Evolutionary conservation across 2,888 invertebrate species (phyloP).

Genomic region (Dryocosmus kuriphilus): DNA sequence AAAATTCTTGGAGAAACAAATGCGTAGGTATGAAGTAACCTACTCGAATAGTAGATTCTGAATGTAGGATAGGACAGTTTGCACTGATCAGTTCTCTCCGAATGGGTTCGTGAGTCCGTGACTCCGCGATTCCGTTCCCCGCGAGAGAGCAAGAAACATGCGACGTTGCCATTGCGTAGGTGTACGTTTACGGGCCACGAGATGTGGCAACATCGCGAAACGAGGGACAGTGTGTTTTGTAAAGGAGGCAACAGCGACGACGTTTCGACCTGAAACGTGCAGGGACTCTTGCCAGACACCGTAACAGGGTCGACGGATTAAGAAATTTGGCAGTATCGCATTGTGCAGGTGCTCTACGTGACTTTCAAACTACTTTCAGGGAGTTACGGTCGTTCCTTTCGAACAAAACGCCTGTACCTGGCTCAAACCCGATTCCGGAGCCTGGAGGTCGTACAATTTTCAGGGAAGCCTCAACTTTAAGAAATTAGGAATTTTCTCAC

Average conservation of each 20-base stretch:
- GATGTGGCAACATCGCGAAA: conserved; percentile 30
- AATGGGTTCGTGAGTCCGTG: background rate
- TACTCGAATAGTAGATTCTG: conserved; percentile 24
- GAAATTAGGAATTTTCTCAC: no score
- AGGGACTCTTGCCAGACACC: conserved; percentile 43
- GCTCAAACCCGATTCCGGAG: background rate
- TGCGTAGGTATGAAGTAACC: conserved; percentile 29
- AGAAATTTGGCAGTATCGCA: conserved; percentile 51
- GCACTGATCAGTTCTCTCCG: background rate
- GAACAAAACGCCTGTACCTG: background rate
- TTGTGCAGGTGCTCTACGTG: conserved; percentile 42
- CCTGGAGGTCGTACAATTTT: background rate
- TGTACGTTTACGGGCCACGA: conserved; percentile 19
- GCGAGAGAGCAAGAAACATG: conserved; percentile 3
- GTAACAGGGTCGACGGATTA: conserved; percentile 56
- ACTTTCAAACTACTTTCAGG: conserved; percentile 32
- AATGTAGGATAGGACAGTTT: background rate
- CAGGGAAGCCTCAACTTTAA: background rate
- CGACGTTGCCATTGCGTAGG: conserved; percentile 40
- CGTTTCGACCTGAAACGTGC: conserved; percentile 20
- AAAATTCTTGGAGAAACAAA: conserved; percentile 11
- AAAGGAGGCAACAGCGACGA: conserved; percentile 27
- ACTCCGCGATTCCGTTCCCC: background rate
- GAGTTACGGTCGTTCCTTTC: conserved; percentile 30
- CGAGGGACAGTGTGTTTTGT: conserved; percentile 27